These are phyloP conservation scores for Vanacampus margaritifer DNA, from an alignment of 2,113 vertebrate species.

Conservation along the genomic window DNA sequence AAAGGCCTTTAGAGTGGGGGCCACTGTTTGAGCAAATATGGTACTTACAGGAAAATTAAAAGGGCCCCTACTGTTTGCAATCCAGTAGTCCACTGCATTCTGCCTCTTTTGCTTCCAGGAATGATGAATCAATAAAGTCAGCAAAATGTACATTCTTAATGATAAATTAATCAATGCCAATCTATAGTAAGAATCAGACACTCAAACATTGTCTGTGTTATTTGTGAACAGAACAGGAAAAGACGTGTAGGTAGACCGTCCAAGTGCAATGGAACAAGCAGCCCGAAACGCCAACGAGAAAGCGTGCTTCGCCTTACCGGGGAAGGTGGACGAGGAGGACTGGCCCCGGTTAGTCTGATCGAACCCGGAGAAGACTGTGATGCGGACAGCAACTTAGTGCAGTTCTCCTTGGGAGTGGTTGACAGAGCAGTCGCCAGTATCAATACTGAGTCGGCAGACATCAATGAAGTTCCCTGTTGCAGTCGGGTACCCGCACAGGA, in stretches of 20 bases:
- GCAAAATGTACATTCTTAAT: background rate
- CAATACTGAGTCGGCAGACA: background rate
- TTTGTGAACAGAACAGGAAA: constrained; percentile 44
- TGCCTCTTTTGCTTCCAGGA: background rate
- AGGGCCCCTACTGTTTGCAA: background rate
- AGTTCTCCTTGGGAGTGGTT: constrained; percentile 46
- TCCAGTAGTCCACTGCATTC: background rate
- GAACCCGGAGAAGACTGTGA: constrained; percentile 19
- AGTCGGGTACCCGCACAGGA: constrained; percentile 11
- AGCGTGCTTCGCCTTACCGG: constrained; percentile 58
- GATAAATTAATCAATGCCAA: background rate
- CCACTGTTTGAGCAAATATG: background rate
- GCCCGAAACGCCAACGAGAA: constrained; percentile 35
- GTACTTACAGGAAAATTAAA: background rate
- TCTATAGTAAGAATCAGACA: background rate
- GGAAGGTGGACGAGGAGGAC: constrained; percentile 9
- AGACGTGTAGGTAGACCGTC: background rate
- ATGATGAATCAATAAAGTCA: background rate
- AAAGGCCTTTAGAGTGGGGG: background rate
- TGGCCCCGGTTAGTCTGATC: background rate
- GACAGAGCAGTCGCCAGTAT: background rate
- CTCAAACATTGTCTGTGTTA: background rate
- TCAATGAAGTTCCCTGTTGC: background rate
- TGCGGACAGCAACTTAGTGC: constrained; percentile 30
- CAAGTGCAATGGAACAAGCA: constrained; percentile 26